Conservation (phyloP, 2,888 invertebrate genomes). For the Tenthredo scrophulariae region DNA sequence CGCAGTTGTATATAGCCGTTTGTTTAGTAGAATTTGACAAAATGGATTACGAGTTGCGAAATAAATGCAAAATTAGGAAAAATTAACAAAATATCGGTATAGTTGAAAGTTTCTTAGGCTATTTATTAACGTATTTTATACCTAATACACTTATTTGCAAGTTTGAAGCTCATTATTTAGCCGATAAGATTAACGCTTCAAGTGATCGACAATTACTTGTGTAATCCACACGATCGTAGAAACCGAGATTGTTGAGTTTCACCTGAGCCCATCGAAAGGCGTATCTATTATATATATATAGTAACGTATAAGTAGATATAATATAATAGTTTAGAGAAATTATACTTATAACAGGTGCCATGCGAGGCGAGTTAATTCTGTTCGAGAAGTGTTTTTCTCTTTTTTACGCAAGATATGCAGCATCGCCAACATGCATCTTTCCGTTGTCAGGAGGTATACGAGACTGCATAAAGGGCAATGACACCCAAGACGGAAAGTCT, state of each 20-base stretch:
- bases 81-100: neutral
- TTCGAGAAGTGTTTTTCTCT: neutral
- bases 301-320: neutral
- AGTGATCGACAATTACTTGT: neutral
- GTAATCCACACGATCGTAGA: neutral
- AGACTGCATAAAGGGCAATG: conserved; percentile 38
- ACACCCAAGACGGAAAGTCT: conserved; percentile 31
- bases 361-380: neutral
- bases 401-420: neutral
- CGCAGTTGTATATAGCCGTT: neutral
- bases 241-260: neutral
- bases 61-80: neutral
- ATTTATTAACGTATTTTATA: neutral
- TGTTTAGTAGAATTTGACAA: neutral
- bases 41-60: neutral
- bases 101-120: neutral
- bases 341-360: neutral
- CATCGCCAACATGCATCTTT: neutral
- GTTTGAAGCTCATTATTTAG: neutral
- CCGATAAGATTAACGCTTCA: conserved; percentile 3
- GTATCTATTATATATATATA: neutral
- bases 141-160: neutral
- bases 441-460: neutral
- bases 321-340: neutral
- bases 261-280: neutral